Percentiles rank a stretch among this genome's conserved stretches.
Conservation (phyloP, 37 sponge, comb jelly and placozoan genomes). For the Cliona cf. orientalis region DNA sequence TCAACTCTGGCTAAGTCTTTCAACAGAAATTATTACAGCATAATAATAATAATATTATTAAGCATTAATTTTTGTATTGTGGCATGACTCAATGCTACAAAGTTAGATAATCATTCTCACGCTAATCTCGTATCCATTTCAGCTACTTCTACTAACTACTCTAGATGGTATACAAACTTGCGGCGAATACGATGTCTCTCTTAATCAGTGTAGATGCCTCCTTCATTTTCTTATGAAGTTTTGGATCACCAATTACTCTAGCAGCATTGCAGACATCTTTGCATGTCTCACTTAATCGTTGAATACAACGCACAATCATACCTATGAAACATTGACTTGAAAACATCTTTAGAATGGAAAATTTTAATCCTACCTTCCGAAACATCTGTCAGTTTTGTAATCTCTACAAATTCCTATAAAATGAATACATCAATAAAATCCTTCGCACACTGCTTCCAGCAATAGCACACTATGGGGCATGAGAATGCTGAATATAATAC, state of each 20-base stretch:
- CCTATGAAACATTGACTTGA: slow-evolving; percentile 23
- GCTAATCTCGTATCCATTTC: too few relatives aligned
- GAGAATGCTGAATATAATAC: too few relatives aligned
- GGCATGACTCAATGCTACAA: too few relatives aligned
- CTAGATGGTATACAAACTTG: slow-evolving; percentile 94
- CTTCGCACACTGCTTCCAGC: too few relatives aligned
- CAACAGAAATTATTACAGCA: too few relatives aligned
- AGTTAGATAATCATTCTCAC: too few relatives aligned
- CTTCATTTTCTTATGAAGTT: slow-evolving; percentile 79
- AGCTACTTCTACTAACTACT: too few relatives aligned
- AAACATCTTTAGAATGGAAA: not conserved
- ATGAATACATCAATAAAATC: slow-evolving; percentile 9
- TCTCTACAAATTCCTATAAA: slow-evolving; percentile 87
- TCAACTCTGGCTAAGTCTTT: too few relatives aligned
- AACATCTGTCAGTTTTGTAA: slow-evolving; percentile 90
- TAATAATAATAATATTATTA: too few relatives aligned
- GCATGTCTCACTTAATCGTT: slow-evolving; percentile 89
- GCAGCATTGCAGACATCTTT: slow-evolving; percentile 85
- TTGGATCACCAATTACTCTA: slow-evolving; percentile 84
- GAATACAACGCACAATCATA: slow-evolving; percentile 96
- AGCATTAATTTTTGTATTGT: too few relatives aligned
- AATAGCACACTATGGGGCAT: too few relatives aligned
- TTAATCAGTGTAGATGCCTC: slow-evolving; percentile 80
- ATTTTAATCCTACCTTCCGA: slow-evolving; percentile 73
- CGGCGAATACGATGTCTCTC: slow-evolving; percentile 98